phyloP scores from a whole-genome alignment of 2,888 invertebrate species.

The Chromoteleia sp. region DNA sequence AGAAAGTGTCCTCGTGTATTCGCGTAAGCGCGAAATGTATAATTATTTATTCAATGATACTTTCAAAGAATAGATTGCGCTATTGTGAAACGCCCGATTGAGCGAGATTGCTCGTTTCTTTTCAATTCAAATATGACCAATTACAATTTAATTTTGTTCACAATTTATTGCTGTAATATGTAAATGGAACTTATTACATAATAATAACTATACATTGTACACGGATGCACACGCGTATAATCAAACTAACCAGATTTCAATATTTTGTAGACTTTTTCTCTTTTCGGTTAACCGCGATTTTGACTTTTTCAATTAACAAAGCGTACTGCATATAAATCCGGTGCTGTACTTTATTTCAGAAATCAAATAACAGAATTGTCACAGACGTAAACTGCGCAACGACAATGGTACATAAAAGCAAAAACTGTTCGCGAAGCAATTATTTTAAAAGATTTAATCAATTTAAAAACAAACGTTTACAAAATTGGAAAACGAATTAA shows the following conservation, averaged over 20 bases:
- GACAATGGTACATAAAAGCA: too few species aligned
- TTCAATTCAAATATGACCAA: too few species aligned
- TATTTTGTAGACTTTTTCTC: background rate
- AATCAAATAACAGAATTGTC: background rate
- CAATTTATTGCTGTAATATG: too few species aligned
- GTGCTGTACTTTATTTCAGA: background rate
- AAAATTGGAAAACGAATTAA: background rate
- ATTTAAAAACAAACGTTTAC: background rate
- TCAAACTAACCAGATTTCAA: too few species aligned
- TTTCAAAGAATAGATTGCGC: too few species aligned
- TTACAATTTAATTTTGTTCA: too few species aligned
- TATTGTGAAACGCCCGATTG: too few species aligned
- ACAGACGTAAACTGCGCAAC: background rate
- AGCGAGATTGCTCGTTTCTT: too few species aligned
- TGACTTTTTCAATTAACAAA: constrained; percentile 2
- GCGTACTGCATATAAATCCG: too few species aligned
- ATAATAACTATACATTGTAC: too few species aligned
- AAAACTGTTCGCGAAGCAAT: background rate
- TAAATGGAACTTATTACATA: too few species aligned
- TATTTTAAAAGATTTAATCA: background rate
- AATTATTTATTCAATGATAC: constrained; percentile 18
- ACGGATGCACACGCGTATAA: too few species aligned
- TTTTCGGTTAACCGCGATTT: constrained; percentile 1
- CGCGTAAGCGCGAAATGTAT: background rate
- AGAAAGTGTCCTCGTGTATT: background rate